These are phyloP conservation scores for Achlya flavicornis DNA, from an alignment of 2,888 invertebrate species.

Conservation along the genomic window DNA sequence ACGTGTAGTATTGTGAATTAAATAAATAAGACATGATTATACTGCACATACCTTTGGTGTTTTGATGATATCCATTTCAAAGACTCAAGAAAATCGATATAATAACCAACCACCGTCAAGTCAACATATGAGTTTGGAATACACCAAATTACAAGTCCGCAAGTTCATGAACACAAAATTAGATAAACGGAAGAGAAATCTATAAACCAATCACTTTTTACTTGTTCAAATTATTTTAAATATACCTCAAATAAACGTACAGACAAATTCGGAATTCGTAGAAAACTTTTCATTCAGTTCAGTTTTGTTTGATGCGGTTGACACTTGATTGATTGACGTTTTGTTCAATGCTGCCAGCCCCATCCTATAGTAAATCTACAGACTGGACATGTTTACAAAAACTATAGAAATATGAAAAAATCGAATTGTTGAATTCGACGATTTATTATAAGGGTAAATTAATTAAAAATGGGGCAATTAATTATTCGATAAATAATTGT, in stretches of 20 bases:
- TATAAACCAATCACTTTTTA: conserved; percentile 10
- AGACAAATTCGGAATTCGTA: conserved; percentile 24
- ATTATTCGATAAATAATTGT: no score
- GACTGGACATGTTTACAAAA: no score
- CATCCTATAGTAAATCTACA: no score
- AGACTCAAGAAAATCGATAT: conserved; percentile 63
- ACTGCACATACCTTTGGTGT: conserved; percentile 69
- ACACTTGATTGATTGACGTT: background rate
- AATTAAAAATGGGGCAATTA: no score
- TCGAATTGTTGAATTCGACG: no score
- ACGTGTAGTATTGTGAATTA: background rate
- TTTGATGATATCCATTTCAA: conserved; percentile 74
- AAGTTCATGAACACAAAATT: conserved; percentile 14
- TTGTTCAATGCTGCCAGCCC: background rate
- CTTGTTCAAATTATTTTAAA: conserved; percentile 17
- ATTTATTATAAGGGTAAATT: no score
- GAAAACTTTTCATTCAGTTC: conserved; percentile 15
- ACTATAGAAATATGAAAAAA: no score
- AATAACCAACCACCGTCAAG: conserved; percentile 50
- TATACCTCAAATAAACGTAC: conserved; percentile 12
- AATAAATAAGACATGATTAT: background rate
- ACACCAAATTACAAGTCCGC: conserved; percentile 18
- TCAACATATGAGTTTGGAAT: conserved; percentile 36
- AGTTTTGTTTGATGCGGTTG: conserved; percentile 1
- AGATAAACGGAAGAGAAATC: conserved; percentile 18